Percentiles rank a stretch among this genome's conserved stretches.
Evolutionary conservation across 2,888 invertebrate genomes (phyloP).

Genomic region (Linnaemya tessellans): DNA sequence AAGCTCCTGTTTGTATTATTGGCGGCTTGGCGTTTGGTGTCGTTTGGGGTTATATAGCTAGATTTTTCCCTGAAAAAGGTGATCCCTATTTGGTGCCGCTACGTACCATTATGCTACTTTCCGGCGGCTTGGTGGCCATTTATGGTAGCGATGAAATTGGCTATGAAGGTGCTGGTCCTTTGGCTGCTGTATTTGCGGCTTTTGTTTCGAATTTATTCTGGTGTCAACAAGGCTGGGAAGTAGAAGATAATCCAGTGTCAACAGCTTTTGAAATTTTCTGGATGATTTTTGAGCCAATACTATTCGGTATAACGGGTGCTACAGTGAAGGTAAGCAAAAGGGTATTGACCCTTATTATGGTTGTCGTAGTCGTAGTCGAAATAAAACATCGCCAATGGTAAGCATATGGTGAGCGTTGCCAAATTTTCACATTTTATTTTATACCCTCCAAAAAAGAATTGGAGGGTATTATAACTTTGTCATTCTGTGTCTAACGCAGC

Average conservation of each 20-base stretch:
- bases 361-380: too few species aligned
- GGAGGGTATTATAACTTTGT: too few species aligned
- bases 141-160: conserved; percentile 93
- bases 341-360: background rate
- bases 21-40: conserved; percentile 92
- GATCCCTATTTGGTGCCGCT: conserved; percentile 92
- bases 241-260: conserved; percentile 93
- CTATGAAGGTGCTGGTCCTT: conserved; percentile 89
- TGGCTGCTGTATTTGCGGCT: conserved; percentile 92
- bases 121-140: conserved; percentile 92
- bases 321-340: conserved; percentile 87
- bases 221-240: conserved; percentile 92
- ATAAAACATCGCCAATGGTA: too few species aligned
- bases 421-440: too few species aligned
- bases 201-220: conserved; percentile 92
- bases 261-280: conserved; percentile 96
- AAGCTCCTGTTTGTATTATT: conserved; percentile 91
- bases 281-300: conserved; percentile 97
- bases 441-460: too few species aligned
- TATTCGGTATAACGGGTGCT: conserved; percentile 96
- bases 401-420: too few species aligned
- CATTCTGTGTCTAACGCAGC: too few species aligned
- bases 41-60: conserved; percentile 90
- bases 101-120: conserved; percentile 90
- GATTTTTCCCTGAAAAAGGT: conserved; percentile 92